Evolutionary conservation across 2,888 invertebrate genomes (phyloP).

Genomic region (Unio delphinus): DNA sequence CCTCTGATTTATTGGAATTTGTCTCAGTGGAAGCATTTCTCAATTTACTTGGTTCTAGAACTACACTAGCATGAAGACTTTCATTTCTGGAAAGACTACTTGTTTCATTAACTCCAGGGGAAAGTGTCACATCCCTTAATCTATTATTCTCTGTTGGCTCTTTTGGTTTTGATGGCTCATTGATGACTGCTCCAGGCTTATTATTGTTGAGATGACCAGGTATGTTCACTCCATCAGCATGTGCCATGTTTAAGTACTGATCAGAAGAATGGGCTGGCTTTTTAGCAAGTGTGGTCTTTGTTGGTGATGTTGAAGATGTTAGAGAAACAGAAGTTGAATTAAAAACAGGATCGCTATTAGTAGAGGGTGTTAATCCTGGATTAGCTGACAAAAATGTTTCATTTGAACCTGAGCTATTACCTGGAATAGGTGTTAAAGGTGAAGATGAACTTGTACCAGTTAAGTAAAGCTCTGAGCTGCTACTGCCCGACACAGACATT

Average conservation of each 20-base stretch:
- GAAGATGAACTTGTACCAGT: neutral
- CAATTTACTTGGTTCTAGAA: neutral
- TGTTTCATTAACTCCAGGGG: too few species aligned
- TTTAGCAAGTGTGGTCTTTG: neutral
- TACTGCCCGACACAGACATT: too few species aligned
- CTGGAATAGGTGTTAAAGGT: neutral
- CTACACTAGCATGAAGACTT: too few species aligned
- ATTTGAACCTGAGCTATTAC: neutral
- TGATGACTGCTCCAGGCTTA: too few species aligned
- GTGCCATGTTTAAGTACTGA: too few species aligned
- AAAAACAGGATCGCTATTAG: neutral
- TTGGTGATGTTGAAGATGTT: constrained; percentile 12
- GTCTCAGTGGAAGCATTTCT: neutral
- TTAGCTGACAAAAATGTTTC: neutral
- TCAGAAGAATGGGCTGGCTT: too few species aligned
- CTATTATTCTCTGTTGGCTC: too few species aligned
- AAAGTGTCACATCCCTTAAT: too few species aligned
- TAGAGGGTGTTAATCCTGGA: neutral
- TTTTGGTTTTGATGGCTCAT: too few species aligned
- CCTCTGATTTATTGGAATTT: neutral
- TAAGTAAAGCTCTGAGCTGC: neutral
- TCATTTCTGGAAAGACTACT: too few species aligned
- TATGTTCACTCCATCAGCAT: too few species aligned
- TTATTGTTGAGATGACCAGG: too few species aligned
- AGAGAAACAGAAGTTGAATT: constrained; percentile 1